Base-by-base conservation (phyloP, 2,113 vertebrate species). In the Eulemur macaco region DNA sequence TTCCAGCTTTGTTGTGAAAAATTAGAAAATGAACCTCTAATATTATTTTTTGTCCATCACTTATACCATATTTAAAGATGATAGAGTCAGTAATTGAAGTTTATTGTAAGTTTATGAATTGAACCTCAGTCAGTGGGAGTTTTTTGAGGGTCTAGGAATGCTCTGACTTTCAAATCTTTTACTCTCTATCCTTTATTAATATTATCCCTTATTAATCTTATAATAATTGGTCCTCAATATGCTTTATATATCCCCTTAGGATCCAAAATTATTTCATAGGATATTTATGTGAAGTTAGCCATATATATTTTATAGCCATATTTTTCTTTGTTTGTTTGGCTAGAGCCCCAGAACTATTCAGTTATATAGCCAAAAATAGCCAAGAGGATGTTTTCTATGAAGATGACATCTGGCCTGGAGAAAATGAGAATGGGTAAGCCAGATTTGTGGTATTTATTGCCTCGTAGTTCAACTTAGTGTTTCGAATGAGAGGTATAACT, bases 381-480 rank as follows among this genome's bases (percentile, higher is more conserved):
- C 99, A 99, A 39, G 99, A 99, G 85, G 99, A 99, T 95, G 98
- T 99, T 69, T 99, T 99, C 98, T 99, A 99, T 68, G 99, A 99
- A 98, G 99, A 99, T 95, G 99, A 99, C 91, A 99, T 99, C 98
- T 99, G 99, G 99, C 99, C 99, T 68, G 99, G 98, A 97, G 99
- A 99, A 92, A 99, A 99, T 91, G 99, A 99, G 96, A 99, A 99
- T 71, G 99, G 99, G 99, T 99, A 98, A 97, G 94, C 77, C 63
- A 45, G 64, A 39, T 56, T 94, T n/a, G 7, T 89, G 7, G 0
- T 29, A 23, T 34, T 86, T 37, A 31, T 23, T 80, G 17, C 47
- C 50, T 45, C 18, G 37, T 50, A 90, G 54, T 63, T 89, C 45
- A 86, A 6, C 6, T 80, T 34, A 56, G 1, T 86, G 37, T 14